Evolutionary conservation across 2,888 invertebrate genomes (phyloP), one percentile per base, ranked within the genome.

Genomic region (Trissonchulus latispiculum): DNA sequence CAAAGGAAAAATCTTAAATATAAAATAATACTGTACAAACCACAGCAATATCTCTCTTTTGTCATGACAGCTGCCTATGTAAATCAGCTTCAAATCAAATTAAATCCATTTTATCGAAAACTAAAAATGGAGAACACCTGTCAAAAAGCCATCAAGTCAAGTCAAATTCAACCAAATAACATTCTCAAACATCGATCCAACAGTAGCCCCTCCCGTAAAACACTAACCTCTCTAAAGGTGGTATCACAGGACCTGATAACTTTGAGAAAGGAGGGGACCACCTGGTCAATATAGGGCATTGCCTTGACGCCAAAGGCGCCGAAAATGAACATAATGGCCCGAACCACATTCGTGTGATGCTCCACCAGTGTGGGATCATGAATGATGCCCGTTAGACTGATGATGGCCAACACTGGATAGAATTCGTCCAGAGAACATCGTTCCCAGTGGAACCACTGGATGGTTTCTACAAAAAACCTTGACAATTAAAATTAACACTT

Each of bases 271-370:
- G 82, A 82, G 1, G 83, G 83, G 64, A 84, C 80, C 36, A 74
- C 73, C 33, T 73, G 73, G 59, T 73, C 73, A 23, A 73, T n/a
- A 31, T 71, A 84, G 0, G 83, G 83, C 3, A 84, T 83, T 78
- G 77, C 94, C 84, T 93, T 93, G 70, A 95, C 92, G 36, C 95
- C 96, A 76, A 99, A 86, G 78, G 93, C 93, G 83, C 94, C 92
- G 84, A 99, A 97, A 78, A 97, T 96, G 81, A 94, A 95, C 0
- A 95, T 94, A 1, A 99, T 91, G 0, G 96, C 95, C 86, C 95
- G 84, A 0, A 97, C 95, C 0, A 96, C 95, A 87, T 93, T 93
- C 0, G 93, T 94, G 82, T 97, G 95, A 82, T 95, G 93, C 79
- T 92, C 91, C 37, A 90, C 89, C 3, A 97, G 85, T 0, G 94